Percentiles rank a stretch among this genome's conserved stretches.
Evolutionary conservation across 2,113 vertebrate genomes (phyloP).

Genomic region (Eretmochelys imbricata): DNA sequence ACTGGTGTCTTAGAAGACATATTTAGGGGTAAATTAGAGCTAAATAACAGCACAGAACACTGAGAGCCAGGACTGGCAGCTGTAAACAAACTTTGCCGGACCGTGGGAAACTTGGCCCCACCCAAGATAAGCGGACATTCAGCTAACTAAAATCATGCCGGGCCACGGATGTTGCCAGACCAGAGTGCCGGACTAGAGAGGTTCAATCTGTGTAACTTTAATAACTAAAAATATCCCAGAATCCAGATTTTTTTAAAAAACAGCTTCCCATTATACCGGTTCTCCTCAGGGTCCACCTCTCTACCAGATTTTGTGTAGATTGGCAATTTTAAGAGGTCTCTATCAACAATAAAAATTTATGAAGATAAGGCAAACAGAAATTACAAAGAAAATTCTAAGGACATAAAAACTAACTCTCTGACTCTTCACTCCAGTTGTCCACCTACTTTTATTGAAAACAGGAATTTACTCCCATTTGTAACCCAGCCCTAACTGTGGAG

Average conservation of each 20-base stretch:
- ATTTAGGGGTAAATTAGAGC: too few species aligned
- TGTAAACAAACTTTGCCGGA: too few species aligned
- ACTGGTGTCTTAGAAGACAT: too few species aligned
- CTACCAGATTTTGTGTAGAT: not conserved
- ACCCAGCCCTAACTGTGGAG: not conserved
- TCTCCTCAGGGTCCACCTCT: not conserved
- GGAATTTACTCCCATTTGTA: not conserved
- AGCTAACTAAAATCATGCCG: too few species aligned
- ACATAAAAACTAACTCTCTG: not conserved
- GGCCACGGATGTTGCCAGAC: too few species aligned
- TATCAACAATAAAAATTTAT: not conserved
- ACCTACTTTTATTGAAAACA: not conserved
- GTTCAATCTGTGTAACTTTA: too few species aligned
- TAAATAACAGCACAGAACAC: too few species aligned
- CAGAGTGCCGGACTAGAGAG: too few species aligned
- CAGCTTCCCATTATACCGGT: not conserved
- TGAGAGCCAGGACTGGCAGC: too few species aligned
- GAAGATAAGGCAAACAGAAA: not conserved
- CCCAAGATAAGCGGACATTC: too few species aligned
- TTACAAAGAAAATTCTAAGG: not conserved
- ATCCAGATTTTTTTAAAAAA: too few species aligned
- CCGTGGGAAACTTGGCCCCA: too few species aligned
- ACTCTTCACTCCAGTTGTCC: not conserved
- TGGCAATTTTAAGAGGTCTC: not conserved
- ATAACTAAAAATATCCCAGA: not conserved